A percentile compares a stretch with the other conserved stretches of the same genome.
These are phyloP conservation scores for Sprattus sprattus DNA, from an alignment of 2,113 vertebrate species.

Conservation along the genomic window DNA sequence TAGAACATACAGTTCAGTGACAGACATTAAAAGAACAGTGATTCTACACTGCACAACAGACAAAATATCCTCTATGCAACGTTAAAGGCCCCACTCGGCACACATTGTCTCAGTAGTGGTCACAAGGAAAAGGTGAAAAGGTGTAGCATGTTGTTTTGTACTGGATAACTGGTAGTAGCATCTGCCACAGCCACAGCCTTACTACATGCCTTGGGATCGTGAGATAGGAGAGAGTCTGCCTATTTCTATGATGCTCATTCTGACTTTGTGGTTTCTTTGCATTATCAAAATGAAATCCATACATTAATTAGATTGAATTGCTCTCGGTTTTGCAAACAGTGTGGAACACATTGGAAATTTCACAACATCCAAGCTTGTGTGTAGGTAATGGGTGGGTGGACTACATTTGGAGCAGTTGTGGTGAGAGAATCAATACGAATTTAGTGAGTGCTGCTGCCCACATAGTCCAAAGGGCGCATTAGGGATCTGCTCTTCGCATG, in stretches of 20 bases:
- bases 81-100: not conserved
- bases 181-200: not conserved
- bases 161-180: not conserved
- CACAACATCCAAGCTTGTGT: not conserved
- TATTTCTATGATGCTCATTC: not conserved
- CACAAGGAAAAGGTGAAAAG: not conserved
- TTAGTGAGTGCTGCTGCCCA: not conserved
- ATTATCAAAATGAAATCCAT: not conserved
- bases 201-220: not conserved
- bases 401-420: conserved; percentile 3
- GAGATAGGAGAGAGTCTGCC: not conserved
- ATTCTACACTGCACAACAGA: too few relatives aligned
- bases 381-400: not conserved
- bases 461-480: not conserved
- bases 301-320: not conserved
- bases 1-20: not conserved
- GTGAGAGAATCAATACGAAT: conserved; percentile 4
- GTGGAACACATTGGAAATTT: not conserved
- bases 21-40: too few relatives aligned
- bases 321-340: not conserved
- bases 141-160: not conserved
- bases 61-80: too few relatives aligned
- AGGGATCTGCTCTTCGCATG: not conserved
- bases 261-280: not conserved
- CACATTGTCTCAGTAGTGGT: not conserved